Evolutionary conservation across 2,113 vertebrate species (phyloP), one percentile per base, ranked within the genome.

Genomic region (Anhinga anhinga): DNA sequence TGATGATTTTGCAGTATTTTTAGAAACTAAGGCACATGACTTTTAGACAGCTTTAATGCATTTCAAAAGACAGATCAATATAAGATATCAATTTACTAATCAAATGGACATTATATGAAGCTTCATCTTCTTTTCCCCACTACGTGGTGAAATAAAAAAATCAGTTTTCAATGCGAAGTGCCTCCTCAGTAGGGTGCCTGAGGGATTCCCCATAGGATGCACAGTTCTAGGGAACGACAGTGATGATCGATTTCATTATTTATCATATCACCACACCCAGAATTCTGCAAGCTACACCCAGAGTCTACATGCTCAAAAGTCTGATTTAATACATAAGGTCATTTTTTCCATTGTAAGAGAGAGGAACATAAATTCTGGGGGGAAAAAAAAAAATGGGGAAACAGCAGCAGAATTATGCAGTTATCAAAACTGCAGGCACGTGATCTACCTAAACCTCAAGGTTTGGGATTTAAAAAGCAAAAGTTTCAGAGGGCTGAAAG

Each of bases 161-260:
- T 5, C n/a, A 30, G 69, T 5, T 58, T 69, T 58, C 30, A 65
- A 26, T 2, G 8, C 0, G 1, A 40, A 70, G 42, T 1, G 1
- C 3, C 29, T 78, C 25, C 52, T 47, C 7, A 0, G 47, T 1
- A 56, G 42, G 42, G 40, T 4, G 5, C 26, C 38, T 7, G 44
- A 52, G 38, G 34, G 10, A 30, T 9, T 69, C 22, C 50, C 79
- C 3, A 0, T 14, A 30, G 59, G 52, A 87, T 34, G 26, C 18
- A 74, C 26, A 15, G 16, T 63, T 27, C 56, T 47, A 55, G 18
- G 23, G n/a, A 82, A 78, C 17, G n/a, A 47, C 40, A 71, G 38
- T 0, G 0, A 56, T 34, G 49, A 65, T 10, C 8, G 2, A n/a
- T 47, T 80, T 65, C 5, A 2, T 40, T 88, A 65, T 53, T 81